Evolutionary conservation across 2,113 vertebrate genomes (phyloP), one percentile per base, ranked within the genome.

Genomic region (Paramormyrops kingsleyae): DNA sequence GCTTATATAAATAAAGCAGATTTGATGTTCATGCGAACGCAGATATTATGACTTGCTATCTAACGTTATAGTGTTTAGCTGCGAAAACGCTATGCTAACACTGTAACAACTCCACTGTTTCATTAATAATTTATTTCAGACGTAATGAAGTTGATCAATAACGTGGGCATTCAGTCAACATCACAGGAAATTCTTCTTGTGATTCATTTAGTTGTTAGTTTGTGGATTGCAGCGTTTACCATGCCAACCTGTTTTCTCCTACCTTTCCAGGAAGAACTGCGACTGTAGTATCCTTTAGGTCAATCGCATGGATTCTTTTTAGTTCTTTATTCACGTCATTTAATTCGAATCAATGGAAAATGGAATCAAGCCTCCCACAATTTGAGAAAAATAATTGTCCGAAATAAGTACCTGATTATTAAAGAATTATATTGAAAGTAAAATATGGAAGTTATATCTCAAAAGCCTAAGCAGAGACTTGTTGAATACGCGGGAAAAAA

Each of bases 201-300:
- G 31, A 39, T 24, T 35, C 31, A 2, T 46, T 90, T 56, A 90
- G 50, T 59, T 83, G 35, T 47, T 39, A 59, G 1, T 80, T 80
- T 52, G 13, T 47, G 83, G 21, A 49, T 83, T 88, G 10, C 35
- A 21, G 21, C 42, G 17, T 77, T 74, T 31, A 88, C 10, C 21
- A 3, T 47, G 39, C 42, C 42, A 2, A 35, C 35, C 46, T 80
- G 46, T 12, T 80, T 50, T 74, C 7, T n/a, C 39, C 17, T 56
- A 1, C 88, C 2, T 35, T 27, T 89, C 1, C 46, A 92, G 94
- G 93, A 24, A 84, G 92, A 90, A 49, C 92, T 35, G 21, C 90
- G 44, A 42, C 74, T 86, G 88, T 90, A 0, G 92, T 94, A 93
- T 94, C 94, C 93, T 94, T 90, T 35, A 86, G 8, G 7, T 39